Conservation (phyloP, 2,113 vertebrate genomes). For the Gasterosteus nipponicus region DNA sequence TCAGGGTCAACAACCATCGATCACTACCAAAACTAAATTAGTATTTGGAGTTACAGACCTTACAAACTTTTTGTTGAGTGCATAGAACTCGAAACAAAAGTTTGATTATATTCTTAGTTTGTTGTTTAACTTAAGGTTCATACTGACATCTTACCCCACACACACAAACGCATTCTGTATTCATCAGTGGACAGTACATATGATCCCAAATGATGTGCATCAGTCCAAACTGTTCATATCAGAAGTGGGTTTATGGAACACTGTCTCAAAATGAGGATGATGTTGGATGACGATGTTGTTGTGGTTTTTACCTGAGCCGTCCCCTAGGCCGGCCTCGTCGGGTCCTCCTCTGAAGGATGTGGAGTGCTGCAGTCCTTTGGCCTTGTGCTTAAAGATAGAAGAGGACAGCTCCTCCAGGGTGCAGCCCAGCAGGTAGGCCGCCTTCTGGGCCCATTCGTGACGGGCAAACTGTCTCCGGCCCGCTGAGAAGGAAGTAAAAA, state of each 20-base stretch:
- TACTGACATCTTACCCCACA: neutral
- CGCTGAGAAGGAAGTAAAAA: conserved; percentile 61
- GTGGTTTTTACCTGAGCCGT: conserved; percentile 77
- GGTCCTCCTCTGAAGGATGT: conserved; percentile 93
- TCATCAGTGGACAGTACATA: neutral
- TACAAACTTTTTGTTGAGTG: neutral
- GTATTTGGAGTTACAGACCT: neutral
- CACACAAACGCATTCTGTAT: neutral
- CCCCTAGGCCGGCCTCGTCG: conserved; percentile 82
- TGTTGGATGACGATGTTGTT: neutral
- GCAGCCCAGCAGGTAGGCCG: conserved; percentile 91
- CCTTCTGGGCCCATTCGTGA: conserved; percentile 98
- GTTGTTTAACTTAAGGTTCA: neutral
- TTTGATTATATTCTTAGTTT: neutral
- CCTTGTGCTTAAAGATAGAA: conserved; percentile 93
- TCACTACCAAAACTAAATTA: neutral
- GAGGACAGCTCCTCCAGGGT: conserved; percentile 95
- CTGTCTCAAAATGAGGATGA: neutral
- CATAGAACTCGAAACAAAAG: neutral
- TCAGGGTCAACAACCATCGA: neutral
- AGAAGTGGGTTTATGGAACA: neutral
- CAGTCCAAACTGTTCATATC: neutral
- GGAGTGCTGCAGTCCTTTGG: conserved; percentile 90
- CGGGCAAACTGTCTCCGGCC: conserved; percentile 94
- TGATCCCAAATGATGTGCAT: neutral